A percentile compares a stretch with the other conserved stretches of the same genome.
Conservation (phyloP, 2,113 vertebrate species). For the Dipodomys ordii region DNA sequence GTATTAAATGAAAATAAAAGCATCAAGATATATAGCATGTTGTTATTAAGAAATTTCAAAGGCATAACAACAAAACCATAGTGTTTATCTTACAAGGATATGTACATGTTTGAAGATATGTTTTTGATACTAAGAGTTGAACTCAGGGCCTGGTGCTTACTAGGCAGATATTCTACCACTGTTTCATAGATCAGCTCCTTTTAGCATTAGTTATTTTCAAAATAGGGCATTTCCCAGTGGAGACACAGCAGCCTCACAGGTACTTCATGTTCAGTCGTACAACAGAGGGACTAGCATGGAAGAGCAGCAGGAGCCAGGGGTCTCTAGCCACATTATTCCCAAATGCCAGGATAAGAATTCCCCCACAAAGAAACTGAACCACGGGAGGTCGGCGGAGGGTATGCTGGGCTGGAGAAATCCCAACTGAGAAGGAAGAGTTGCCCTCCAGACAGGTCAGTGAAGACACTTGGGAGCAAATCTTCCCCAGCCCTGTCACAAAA, state of each 20-base stretch:
- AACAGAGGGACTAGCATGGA: too few species aligned
- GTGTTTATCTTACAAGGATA: neutral
- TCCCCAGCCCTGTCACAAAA: neutral
- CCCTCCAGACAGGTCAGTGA: rapidly evolving
- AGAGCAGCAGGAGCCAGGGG: too few species aligned
- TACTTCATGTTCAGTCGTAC: too few species aligned
- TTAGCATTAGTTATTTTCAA: too few species aligned
- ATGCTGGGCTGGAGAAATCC: neutral
- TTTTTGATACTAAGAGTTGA: too few species aligned
- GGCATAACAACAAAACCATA: neutral
- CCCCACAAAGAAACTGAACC: neutral
- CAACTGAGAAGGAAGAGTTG: neutral
- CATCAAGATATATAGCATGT: neutral
- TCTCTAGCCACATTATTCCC: neutral
- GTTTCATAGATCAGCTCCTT: too few species aligned
- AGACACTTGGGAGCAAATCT: neutral
- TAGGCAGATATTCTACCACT: too few species aligned
- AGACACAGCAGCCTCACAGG: too few species aligned
- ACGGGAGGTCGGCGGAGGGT: neutral
- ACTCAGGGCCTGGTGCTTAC: too few species aligned
- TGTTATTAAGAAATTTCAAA: neutral
- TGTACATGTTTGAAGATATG: neutral
- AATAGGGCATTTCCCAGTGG: too few species aligned
- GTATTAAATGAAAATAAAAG: neutral
- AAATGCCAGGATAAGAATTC: neutral